These are phyloP conservation scores for Leptothorax acervorum DNA, from an alignment of 2,888 invertebrate species.

Conservation along the genomic window DNA sequence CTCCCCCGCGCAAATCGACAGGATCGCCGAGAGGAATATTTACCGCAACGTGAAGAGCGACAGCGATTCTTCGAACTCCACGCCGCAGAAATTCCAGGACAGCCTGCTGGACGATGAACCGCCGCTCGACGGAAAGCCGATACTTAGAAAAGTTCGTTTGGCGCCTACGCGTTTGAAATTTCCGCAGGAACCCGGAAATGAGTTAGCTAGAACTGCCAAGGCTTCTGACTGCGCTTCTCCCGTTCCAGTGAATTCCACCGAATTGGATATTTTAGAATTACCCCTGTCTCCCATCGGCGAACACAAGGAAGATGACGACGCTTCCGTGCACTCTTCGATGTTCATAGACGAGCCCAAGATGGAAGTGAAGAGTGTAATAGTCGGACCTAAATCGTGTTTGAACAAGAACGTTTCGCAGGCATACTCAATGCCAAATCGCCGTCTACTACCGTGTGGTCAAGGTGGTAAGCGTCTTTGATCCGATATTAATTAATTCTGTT, in stretches of 20 bases:
- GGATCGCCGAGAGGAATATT: neutral
- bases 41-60: slow-evolving; percentile 43
- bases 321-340: neutral
- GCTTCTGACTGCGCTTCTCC: neutral
- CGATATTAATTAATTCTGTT: neutral
- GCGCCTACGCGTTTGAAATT: slow-evolving; percentile 35
- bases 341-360: neutral
- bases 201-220: neutral
- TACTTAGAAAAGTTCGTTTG: slow-evolving; percentile 16
- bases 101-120: slow-evolving; percentile 5
- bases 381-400: neutral
- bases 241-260: neutral
- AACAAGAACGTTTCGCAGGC: neutral
- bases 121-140: neutral
- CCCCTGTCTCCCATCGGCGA: neutral
- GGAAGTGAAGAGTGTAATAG: neutral
- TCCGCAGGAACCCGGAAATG: neutral
- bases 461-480: neutral
- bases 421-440: neutral
- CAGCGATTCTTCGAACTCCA: slow-evolving; percentile 45
- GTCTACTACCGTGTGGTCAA: neutral
- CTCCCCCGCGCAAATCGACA: slow-evolving; percentile 42
- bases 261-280: neutral
- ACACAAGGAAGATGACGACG: neutral
- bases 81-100: slow-evolving; percentile 10